Percentiles rank a stretch among this genome's conserved stretches.
Conservation (phyloP, 1,140 invertebrate genomes). For the Ericerus pela region DNA sequence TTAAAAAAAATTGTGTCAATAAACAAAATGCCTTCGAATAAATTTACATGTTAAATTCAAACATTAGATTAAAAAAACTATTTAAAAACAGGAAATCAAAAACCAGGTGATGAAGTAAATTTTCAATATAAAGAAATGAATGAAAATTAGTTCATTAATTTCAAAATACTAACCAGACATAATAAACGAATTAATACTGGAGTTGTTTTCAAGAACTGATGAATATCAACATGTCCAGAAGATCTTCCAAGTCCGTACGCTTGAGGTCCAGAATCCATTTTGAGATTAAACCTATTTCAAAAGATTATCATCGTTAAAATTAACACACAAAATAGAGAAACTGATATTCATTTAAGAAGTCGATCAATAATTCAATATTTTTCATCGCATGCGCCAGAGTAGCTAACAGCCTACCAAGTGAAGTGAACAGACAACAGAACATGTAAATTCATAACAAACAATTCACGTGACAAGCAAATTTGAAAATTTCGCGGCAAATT, state of each 20-base stretch:
- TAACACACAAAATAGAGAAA: slow-evolving; percentile 4
- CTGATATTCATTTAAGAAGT: no score
- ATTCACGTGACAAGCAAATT: no score
- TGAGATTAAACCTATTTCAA: not conserved
- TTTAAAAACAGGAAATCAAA: not conserved
- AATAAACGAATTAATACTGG: slow-evolving; percentile 15
- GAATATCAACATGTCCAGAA: slow-evolving; percentile 11
- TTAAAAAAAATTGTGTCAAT: not conserved
- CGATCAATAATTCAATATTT: no score
- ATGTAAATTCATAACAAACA: no score
- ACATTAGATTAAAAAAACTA: not conserved
- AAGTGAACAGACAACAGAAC: no score
- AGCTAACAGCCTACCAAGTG: not conserved
- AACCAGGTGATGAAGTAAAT: not conserved
- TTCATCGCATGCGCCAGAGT: no score
- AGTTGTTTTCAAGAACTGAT: slow-evolving; percentile 15
- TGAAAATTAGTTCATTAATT: not conserved
- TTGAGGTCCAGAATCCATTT: slow-evolving; percentile 17
- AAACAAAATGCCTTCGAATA: no score
- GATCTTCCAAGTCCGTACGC: slow-evolving; percentile 15
- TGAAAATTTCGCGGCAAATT: no score
- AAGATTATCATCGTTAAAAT: slow-evolving; percentile 3
- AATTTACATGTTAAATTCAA: not conserved
- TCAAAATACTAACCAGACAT: slow-evolving; percentile 13
- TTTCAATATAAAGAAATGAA: not conserved